phyloP scores from a whole-genome alignment of 1,140 invertebrate genomes.

The Sycophila sp. region DNA sequence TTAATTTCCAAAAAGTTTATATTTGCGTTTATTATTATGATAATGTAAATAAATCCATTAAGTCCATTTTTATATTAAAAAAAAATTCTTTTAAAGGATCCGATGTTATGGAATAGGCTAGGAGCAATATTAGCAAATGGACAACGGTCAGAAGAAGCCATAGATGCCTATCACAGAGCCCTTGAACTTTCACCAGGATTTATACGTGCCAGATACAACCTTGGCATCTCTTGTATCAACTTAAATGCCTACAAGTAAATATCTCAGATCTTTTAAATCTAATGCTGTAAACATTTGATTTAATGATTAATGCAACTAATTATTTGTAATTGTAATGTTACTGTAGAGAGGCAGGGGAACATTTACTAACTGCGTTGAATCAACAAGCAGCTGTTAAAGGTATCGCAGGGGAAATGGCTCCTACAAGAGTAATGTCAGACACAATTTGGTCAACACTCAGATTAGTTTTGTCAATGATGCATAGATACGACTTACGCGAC shows the following conservation, averaged over 20 bases:
- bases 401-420: slow-evolving; percentile 61
- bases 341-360: slow-evolving; percentile 91
- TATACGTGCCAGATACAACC: slow-evolving; percentile 95
- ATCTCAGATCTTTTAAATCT: too few relatives aligned
- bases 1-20: slow-evolving; percentile 23
- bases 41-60: neutral
- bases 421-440: slow-evolving; percentile 83
- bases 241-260: slow-evolving; percentile 88
- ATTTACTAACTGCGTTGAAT: slow-evolving; percentile 92
- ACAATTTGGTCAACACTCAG: slow-evolving; percentile 95
- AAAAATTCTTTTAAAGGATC: slow-evolving; percentile 73
- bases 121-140: slow-evolving; percentile 98
- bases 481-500: slow-evolving; percentile 81
- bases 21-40: slow-evolving; percentile 10
- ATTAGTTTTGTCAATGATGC: slow-evolving; percentile 89
- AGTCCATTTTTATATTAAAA: neutral
- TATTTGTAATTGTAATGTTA: too few relatives aligned
- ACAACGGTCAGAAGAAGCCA: slow-evolving; percentile 92
- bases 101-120: slow-evolving; percentile 95
- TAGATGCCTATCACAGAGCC: slow-evolving; percentile 94
- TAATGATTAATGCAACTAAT: neutral
- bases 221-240: slow-evolving; percentile 98
- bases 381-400: slow-evolving; percentile 85
- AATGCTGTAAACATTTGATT: neutral
- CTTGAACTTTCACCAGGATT: slow-evolving; percentile 93